Percentiles rank a stretch among this genome's conserved stretches.
phyloP scores from a whole-genome alignment of 2,113 vertebrate species.

The Mormyrus iriodes region DNA sequence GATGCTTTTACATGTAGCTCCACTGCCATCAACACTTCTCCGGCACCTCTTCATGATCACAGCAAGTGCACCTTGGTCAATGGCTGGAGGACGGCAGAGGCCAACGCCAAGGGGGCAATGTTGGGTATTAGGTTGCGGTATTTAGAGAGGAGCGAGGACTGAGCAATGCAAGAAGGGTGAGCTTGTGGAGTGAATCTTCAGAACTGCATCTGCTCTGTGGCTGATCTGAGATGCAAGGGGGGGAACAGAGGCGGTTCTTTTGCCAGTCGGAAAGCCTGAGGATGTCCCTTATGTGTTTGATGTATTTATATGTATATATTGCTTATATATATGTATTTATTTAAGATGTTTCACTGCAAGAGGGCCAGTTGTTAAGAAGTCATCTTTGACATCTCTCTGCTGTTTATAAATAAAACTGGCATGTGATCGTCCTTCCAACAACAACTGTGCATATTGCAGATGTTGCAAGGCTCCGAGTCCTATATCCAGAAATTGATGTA shows the following conservation, averaged over 20 bases:
- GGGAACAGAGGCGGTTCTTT: not conserved
- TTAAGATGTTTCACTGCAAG: conserved; percentile 5
- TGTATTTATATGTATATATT: not conserved
- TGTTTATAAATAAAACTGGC: conserved; percentile 16
- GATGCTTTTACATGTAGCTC: conserved; percentile 21
- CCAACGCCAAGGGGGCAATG: not conserved
- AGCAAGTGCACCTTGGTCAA: not conserved
- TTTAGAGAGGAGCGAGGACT: not conserved
- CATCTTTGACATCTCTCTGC: not conserved
- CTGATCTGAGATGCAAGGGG: not conserved
- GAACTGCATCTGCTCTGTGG: not conserved
- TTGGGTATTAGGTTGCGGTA: no score
- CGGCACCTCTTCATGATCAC: not conserved
- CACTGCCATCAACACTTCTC: not conserved
- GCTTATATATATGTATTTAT: conserved; percentile 13
- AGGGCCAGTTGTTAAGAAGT: not conserved
- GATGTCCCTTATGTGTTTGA: conserved; percentile 16
- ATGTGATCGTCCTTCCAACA: no score
- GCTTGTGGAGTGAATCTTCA: not conserved
- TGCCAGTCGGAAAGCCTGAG: not conserved
- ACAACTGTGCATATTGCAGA: not conserved
- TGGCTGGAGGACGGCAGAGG: not conserved
- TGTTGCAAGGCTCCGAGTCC: not conserved
- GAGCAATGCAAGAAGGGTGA: not conserved
- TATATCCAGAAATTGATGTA: not conserved